Evolutionary conservation across 2,113 vertebrate species (phyloP), one percentile per base, ranked within the genome.

Genomic region (Mustela lutreola): DNA sequence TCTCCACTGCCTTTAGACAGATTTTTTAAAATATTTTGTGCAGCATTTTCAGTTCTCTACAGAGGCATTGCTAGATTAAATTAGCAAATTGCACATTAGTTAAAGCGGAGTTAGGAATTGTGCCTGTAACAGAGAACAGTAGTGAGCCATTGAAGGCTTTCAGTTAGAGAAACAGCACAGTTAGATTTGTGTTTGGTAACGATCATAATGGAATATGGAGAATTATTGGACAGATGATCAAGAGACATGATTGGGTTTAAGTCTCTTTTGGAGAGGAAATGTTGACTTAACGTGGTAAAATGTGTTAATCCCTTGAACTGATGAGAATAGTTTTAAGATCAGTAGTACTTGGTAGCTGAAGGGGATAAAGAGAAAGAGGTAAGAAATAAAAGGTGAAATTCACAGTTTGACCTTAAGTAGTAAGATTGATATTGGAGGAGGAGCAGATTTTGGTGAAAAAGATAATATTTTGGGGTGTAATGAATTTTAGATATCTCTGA

Each of bases 361-460:
- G 56, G 9, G 5, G 15, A 42, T 42, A 26, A 94, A 86, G 12
- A 85, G 50, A 86, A 80, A 18, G 50, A 81, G 45, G 36, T 42
- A 82, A 60, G 19, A 93, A 76, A 62, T 89, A 84, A 93, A 89
- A 83, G 62, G 4, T 83, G 76, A 88, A 87, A 45, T 81, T 94
- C 26, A 63, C 36, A 75, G 75, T 87, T 91, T 56, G 53, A 75
- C 18, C 45, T 75, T 91, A 19, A 80, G 28, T 78, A 79, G 65
- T 87, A 21, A 65, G 48, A 58, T 21, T 76, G 63, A 67, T 93
- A 7, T 33, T 89, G 67, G 63, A 45, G 7, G 15, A 75, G 31
- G 45, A 14, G 6, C 16, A 73, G 56, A 3, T 65, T 81, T 91
- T 75, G 63, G 31, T 87, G 65, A 87, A 36, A 36, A 87, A 63